phyloP scores from a whole-genome alignment of 2,888 invertebrate species.

The Osmoderma eremita region DNA sequence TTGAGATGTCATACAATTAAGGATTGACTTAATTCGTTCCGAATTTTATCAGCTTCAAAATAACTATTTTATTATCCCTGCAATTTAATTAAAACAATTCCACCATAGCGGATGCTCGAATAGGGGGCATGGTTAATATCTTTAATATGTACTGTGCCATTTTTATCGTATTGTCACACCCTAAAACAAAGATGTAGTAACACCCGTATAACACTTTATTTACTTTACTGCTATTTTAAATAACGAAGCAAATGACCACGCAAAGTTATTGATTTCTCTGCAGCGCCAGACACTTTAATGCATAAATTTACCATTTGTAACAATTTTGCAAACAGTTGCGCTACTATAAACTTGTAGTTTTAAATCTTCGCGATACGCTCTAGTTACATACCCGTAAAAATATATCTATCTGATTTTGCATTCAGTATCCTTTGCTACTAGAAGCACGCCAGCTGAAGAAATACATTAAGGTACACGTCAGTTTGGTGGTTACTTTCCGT shows the following conservation, averaged over 20 bases:
- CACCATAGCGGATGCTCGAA: too few species aligned
- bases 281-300: conserved; percentile 18
- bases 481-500: too few species aligned
- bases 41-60: too few species aligned
- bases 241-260: not conserved
- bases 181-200: too few species aligned
- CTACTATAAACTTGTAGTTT: conserved; percentile 6
- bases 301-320: conserved; percentile 30
- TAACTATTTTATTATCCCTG: too few species aligned
- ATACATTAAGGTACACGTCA: not conserved
- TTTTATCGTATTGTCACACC: too few species aligned
- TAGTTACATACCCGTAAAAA: conserved; percentile 24
- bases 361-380: conserved; percentile 31
- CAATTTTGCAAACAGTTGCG: conserved; percentile 25
- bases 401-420: conserved; percentile 18
- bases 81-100: too few species aligned
- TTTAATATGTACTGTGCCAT: too few species aligned
- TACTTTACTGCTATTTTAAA: too few species aligned
- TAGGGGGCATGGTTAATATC: too few species aligned
- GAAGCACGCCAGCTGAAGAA: not conserved
- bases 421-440: conserved; percentile 17
- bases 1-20: not conserved
- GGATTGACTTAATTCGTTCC: too few species aligned
- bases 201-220: too few species aligned
- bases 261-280: conserved; percentile 19